phyloP scores from a whole-genome alignment of 2,113 vertebrate species.

The Sisor rabdophorus region DNA sequence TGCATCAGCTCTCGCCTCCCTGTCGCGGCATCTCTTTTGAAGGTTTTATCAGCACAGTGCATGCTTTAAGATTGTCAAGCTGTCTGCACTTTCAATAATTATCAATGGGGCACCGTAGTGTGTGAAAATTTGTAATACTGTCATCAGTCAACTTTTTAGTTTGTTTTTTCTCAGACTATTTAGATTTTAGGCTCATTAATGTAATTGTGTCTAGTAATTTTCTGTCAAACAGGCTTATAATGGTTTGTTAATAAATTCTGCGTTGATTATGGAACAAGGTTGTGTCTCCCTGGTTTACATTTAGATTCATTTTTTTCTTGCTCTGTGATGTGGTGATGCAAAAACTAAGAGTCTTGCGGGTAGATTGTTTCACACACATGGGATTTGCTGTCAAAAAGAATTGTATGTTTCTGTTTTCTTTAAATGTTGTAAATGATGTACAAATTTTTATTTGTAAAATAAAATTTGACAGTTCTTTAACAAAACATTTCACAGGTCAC shows the following conservation, averaged over 20 bases:
- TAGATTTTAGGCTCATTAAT: neutral
- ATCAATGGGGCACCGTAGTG: neutral
- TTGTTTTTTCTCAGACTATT: neutral
- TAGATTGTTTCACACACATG: neutral
- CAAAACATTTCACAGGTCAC: neutral
- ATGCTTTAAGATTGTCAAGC: slow-evolving; percentile 10
- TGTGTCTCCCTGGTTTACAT: neutral
- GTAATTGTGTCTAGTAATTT: too few relatives aligned
- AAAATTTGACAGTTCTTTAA: slow-evolving; percentile 12
- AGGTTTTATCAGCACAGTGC: slow-evolving; percentile 5
- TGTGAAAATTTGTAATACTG: neutral
- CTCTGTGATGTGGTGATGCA: neutral
- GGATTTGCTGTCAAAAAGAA: slow-evolving; percentile 10
- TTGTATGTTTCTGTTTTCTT: neutral
- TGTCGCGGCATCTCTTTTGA: neutral
- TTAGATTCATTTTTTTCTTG: neutral
- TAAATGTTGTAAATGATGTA: too few relatives aligned
- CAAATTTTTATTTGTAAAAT: too few relatives aligned
- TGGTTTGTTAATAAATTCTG: neutral
- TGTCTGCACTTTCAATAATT: neutral
- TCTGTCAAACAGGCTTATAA: neutral
- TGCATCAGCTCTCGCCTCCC: slow-evolving; percentile 8
- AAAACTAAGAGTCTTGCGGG: neutral
- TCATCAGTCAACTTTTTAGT: neutral
- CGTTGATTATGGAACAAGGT: too few relatives aligned